Evolutionary conservation across 1,140 invertebrate species (phyloP).

Genomic region (Bombyx mori): ASM3026992v2 NC_085127.1:11078001-11078500

Average conservation of each 20-base stretch:
- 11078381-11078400: constrained; percentile 8
- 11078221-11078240: too few species aligned
- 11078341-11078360: constrained; percentile 22
- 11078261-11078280: constrained; percentile 36
- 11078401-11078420: too few species aligned
- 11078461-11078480: constrained; percentile 28
- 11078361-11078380: constrained; percentile 25
- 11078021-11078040: too few species aligned
- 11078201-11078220: neutral
- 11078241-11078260: neutral
- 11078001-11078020: constrained; percentile 8
- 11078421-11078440: too few species aligned
- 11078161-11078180: constrained; percentile 24
- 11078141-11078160: constrained; percentile 23
- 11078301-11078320: constrained; percentile 29
- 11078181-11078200: constrained; percentile 20
- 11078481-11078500: constrained; percentile 28
- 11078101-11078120: constrained; percentile 29
- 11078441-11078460: constrained; percentile 16
- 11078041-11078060: too few species aligned
- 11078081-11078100: constrained; percentile 28
- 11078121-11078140: constrained; percentile 23
- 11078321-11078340: constrained; percentile 23
- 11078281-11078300: constrained; percentile 25
- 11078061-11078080: constrained; percentile 17